Percentiles rank a stretch among this genome's conserved stretches.
phyloP scores from a whole-genome alignment of 2,113 vertebrate species.

The Peromyscus maniculatus region DNA sequence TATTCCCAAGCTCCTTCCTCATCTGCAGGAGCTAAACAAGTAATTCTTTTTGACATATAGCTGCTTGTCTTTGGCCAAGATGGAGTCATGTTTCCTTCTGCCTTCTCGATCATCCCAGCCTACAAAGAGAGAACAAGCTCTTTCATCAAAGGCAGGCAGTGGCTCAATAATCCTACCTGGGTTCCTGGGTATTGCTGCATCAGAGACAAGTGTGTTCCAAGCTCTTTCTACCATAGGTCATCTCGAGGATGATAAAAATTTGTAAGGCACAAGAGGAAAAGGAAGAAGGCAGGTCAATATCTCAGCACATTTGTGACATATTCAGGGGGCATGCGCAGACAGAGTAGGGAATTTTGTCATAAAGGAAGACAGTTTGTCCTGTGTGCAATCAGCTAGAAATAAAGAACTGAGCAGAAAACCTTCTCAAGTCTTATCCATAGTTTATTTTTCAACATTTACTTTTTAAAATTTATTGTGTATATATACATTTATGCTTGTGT shows the following conservation, averaged over 20 bases:
- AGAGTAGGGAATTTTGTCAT: background rate
- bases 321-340: background rate
- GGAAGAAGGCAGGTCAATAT: background rate
- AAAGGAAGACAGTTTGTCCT: background rate
- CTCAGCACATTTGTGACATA: background rate
- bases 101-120: background rate
- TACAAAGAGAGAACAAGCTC: background rate
- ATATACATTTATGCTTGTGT: too few relatives aligned
- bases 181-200: background rate
- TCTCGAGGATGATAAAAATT: slow-evolving; percentile 1
- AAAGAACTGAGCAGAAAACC: background rate
- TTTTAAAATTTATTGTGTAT: background rate
- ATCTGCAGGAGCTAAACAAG: background rate
- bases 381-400: background rate
- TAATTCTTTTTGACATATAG: slow-evolving; percentile 11
- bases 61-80: background rate
- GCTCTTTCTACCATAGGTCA: background rate
- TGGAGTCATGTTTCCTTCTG: background rate
- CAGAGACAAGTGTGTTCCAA: background rate
- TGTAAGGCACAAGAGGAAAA: background rate
- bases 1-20: background rate
- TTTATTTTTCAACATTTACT: background rate
- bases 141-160: slow-evolving; percentile 25
- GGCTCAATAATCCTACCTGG: background rate
- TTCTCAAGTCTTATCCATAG: background rate